Evolutionary conservation across 2,888 invertebrate species (phyloP).

Genomic region (Oeneis ivallda): DNA sequence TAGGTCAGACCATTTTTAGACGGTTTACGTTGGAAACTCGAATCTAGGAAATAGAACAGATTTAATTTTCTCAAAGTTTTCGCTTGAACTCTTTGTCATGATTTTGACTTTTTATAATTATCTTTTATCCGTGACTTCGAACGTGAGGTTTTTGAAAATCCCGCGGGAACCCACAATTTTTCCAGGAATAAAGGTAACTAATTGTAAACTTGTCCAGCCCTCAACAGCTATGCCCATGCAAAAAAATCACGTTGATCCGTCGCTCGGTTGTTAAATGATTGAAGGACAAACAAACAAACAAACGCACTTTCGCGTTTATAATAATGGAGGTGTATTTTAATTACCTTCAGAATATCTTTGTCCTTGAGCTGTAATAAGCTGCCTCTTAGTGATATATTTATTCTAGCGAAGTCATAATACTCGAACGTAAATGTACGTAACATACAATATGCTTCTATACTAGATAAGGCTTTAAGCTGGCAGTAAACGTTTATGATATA

Average conservation of each 20-base stretch:
- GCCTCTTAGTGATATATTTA: background rate
- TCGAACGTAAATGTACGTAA: background rate
- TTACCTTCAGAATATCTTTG: too few relatives aligned
- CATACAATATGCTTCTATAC: constrained; percentile 5
- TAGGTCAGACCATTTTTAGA: constrained; percentile 34
- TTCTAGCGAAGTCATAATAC: constrained; percentile 1
- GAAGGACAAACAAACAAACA: too few relatives aligned
- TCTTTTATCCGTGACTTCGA: background rate
- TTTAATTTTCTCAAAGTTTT: background rate
- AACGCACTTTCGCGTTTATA: too few relatives aligned
- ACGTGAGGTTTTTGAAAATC: too few relatives aligned
- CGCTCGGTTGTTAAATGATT: too few relatives aligned
- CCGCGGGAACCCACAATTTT: too few relatives aligned
- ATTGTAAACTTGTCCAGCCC: too few relatives aligned
- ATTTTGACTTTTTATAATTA: background rate
- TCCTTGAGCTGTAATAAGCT: background rate
- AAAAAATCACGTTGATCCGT: too few relatives aligned
- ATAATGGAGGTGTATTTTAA: too few relatives aligned
- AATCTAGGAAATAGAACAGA: background rate
- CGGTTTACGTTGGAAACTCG: background rate
- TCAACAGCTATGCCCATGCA: too few relatives aligned
- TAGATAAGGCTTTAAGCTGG: constrained; percentile 19
- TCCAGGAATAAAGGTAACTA: too few relatives aligned
- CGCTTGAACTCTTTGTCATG: background rate
- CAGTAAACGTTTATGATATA: constrained; percentile 21